Evolutionary conservation across 2,888 invertebrate species (phyloP).

Genomic region (Hyalella azteca): DNA sequence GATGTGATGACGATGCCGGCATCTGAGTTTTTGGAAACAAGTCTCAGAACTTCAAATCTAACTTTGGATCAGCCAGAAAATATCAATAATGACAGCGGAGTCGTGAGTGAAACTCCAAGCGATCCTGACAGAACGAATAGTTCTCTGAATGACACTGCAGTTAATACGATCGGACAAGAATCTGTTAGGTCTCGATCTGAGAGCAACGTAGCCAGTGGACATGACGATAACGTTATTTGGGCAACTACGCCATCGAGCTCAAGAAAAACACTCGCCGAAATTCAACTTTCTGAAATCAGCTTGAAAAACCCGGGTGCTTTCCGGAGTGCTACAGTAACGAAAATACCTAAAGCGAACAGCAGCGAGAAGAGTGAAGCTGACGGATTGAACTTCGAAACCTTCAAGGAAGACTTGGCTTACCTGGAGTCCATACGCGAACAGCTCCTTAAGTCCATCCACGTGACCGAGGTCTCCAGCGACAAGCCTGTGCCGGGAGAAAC

Average conservation of each 20-base stretch:
- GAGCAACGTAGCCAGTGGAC: not conserved
- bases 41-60: not conserved
- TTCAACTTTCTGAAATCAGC: not conserved
- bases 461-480: not conserved
- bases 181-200: no score
- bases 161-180: no score
- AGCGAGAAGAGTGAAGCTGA: not conserved
- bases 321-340: not conserved
- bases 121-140: no score
- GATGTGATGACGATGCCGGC: not conserved
- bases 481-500: not conserved
- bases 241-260: not conserved
- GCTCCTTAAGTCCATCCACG: constrained; percentile 14
- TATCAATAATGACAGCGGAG: not conserved
- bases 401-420: constrained; percentile 7
- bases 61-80: not conserved
- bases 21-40: not conserved
- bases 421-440: constrained; percentile 5
- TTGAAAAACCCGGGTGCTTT: constrained; percentile 18
- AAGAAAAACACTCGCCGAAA: constrained; percentile 3
- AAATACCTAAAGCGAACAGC: not conserved
- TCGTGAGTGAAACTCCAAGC: no score
- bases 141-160: no score
- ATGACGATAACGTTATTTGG: not conserved
- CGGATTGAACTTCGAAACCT: not conserved